Conservation (phyloP, 53 echinoderm and acorn worm species). For the Apostichopus leukothele region DNA sequence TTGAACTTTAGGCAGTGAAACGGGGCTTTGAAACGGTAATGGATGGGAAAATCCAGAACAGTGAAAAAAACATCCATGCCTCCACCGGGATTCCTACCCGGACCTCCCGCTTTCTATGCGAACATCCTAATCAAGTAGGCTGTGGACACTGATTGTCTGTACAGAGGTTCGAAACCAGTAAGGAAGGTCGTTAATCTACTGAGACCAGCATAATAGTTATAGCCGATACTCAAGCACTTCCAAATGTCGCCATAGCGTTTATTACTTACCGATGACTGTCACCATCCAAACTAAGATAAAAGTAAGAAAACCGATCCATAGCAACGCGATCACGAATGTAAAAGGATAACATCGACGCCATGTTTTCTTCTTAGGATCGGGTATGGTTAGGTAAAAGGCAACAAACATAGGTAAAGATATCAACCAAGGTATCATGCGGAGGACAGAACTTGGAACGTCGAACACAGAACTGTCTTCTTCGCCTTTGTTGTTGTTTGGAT, state of each 20-base stretch:
- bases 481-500: not conserved
- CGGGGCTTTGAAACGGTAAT: no score
- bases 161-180: no score
- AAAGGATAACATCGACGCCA: slow-evolving; percentile 76
- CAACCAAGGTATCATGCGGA: slow-evolving; percentile 53
- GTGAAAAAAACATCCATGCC: no score
- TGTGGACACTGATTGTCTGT: no score
- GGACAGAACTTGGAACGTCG: slow-evolving; percentile 56
- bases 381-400: slow-evolving; percentile 75
- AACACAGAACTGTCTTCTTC: slow-evolving; percentile 39
- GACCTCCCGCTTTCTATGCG: no score
- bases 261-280: slow-evolving; percentile 71
- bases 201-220: no score
- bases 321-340: slow-evolving; percentile 67
- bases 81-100: no score
- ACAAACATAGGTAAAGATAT: slow-evolving; percentile 64
- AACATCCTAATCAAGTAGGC: no score
- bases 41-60: no score
- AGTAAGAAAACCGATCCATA: slow-evolving; percentile 79
- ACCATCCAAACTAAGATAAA: slow-evolving; percentile 94
- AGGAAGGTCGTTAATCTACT: no score
- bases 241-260: no score
- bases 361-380: slow-evolving; percentile 71
- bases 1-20: not conserved
- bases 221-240: no score